A percentile compares a stretch with the other conserved stretches of the same genome.
Evolutionary conservation across 2,888 invertebrate species (phyloP).

Genomic region (Diplolepis rosae): DNA sequence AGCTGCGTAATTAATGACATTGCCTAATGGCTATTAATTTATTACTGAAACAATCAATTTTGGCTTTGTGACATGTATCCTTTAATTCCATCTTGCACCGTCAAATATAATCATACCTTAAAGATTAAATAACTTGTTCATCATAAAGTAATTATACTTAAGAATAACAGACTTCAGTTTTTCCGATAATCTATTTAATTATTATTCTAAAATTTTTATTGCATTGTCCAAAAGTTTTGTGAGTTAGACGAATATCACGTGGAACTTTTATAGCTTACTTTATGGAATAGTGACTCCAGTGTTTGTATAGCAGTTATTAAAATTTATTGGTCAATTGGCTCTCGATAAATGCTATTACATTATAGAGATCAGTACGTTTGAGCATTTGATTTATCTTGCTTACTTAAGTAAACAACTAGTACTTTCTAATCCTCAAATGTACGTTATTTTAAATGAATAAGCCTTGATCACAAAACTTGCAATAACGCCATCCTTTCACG

Average conservation of each 20-base stretch:
- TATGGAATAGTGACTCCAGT: not conserved
- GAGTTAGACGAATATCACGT: not conserved
- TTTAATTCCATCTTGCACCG: not conserved
- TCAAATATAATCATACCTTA: too few species aligned
- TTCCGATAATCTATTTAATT: not conserved
- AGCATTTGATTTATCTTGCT: not conserved
- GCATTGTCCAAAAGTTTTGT: too few species aligned
- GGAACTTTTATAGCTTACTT: slow-evolving; percentile 8
- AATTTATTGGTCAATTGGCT: not conserved
- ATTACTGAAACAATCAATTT: not conserved
- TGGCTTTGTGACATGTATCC: not conserved
- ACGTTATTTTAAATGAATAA: not conserved
- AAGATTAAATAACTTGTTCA: too few species aligned
- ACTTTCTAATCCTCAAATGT: not conserved
- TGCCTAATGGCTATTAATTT: not conserved
- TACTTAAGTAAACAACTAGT: not conserved
- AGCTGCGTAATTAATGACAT: not conserved
- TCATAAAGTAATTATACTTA: too few species aligned
- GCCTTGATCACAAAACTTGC: not conserved
- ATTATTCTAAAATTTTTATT: not conserved
- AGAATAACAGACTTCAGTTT: too few species aligned
- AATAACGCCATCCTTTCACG: not conserved
- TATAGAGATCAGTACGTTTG: not conserved
- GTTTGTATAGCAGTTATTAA: not conserved
- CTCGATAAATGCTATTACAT: too few species aligned